Percentiles rank a stretch among this genome's conserved stretches.
phyloP scores from a whole-genome alignment of 2,888 invertebrate genomes.

The Coenonympha arcania region DNA sequence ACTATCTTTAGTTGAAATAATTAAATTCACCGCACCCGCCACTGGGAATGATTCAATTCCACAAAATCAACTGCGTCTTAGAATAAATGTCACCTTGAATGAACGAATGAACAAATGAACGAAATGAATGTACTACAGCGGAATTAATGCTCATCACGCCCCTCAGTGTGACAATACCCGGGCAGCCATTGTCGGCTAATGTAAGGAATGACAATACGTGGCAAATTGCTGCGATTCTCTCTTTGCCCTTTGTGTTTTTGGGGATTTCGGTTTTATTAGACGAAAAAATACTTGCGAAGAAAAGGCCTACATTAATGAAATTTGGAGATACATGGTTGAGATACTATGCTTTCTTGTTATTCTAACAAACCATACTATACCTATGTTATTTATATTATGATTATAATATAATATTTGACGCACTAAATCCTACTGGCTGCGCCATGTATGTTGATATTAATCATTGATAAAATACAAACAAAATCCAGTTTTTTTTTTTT shows the following conservation, averaged over 20 bases:
- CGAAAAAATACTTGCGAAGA: constrained; percentile 1
- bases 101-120: background rate
- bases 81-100: background rate
- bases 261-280: constrained; percentile 19
- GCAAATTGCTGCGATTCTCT: constrained; percentile 18
- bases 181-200: constrained; percentile 15
- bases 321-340: background rate
- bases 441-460: no score
- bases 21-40: no score
- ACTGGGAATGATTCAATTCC: no score
- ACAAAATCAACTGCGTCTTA: background rate
- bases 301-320: constrained; percentile 7
- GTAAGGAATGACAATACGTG: constrained; percentile 21
- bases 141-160: constrained; percentile 7
- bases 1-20: no score
- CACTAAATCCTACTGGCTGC: no score
- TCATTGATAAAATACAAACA: no score
- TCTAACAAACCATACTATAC: no score
- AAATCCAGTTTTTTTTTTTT: no score
- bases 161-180: constrained; percentile 7
- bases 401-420: no score
- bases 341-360: background rate
- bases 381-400: no score
- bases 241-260: constrained; percentile 19
- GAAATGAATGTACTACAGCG: background rate